A percentile compares a stretch with the other conserved stretches of the same genome.
These are phyloP conservation scores for Papilio elwesi DNA, from an alignment of 2,888 invertebrate species.

Conservation along the genomic window DNA sequence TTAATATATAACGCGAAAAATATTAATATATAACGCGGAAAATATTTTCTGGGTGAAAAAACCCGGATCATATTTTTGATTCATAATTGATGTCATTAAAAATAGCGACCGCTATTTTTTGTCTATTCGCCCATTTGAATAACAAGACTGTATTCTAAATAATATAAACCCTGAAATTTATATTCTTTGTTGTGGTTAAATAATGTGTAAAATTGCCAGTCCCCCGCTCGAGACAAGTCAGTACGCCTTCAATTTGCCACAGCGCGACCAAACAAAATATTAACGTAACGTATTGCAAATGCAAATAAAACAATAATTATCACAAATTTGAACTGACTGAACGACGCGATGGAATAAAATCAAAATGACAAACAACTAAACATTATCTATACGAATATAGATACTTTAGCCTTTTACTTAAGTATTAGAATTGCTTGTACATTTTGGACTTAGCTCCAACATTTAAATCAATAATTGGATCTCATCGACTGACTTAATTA, in stretches of 20 bases:
- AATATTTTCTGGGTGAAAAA: background rate
- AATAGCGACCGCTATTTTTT: too few relatives aligned
- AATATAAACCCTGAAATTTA: slow-evolving; percentile 11
- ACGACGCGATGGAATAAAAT: slow-evolving; percentile 16
- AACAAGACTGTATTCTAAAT: too few relatives aligned
- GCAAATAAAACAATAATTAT: slow-evolving; percentile 28
- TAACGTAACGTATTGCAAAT: slow-evolving; percentile 2
- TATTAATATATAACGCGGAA: background rate
- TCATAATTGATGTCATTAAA: too few relatives aligned
- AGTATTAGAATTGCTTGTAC: slow-evolving; percentile 33
- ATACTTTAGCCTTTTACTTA: slow-evolving; percentile 23
- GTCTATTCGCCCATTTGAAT: too few relatives aligned
- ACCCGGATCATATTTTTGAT: too few relatives aligned
- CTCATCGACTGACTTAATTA: background rate
- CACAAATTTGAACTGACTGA: slow-evolving; percentile 27
- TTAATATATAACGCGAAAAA: background rate
- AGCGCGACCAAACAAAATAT: background rate
- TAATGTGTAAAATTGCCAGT: background rate
- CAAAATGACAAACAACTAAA: slow-evolving; percentile 15
- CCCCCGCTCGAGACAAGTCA: background rate
- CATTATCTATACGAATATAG: slow-evolving; percentile 26
- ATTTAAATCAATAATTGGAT: background rate
- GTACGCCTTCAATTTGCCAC: background rate
- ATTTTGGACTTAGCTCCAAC: slow-evolving; percentile 25
- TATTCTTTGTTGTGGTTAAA: background rate